These are phyloP conservation scores for Sminthopsis crassicaudata DNA, from an alignment of 2,113 vertebrate species.

Conservation along the genomic window DNA sequence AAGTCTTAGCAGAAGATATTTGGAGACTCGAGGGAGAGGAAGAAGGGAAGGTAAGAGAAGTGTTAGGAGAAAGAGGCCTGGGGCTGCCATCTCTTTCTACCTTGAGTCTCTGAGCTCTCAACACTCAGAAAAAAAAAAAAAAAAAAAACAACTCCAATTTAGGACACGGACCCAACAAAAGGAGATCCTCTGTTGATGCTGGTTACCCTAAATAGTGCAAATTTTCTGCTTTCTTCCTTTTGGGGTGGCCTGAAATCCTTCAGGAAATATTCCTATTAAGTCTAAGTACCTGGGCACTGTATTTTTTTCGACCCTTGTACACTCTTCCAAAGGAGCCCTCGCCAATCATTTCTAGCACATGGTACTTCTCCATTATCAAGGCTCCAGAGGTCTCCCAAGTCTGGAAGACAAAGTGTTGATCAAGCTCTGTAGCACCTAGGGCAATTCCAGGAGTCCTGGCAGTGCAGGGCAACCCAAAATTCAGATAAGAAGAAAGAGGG, in stretches of 20 bases:
- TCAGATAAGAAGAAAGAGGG: background rate
- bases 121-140: background rate
- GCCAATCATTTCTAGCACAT: slow-evolving; percentile 92
- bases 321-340: slow-evolving; percentile 96
- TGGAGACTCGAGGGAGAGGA: slow-evolving; percentile 19
- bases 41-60: background rate
- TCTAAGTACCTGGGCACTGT: slow-evolving; percentile 89
- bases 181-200: background rate
- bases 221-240: background rate
- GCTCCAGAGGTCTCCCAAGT: slow-evolving; percentile 33
- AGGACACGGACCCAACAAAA: background rate
- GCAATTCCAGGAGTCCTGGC: slow-evolving; percentile 41
- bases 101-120: background rate
- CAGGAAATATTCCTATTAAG: background rate
- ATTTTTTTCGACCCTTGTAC: slow-evolving; percentile 92
- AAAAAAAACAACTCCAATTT: no score
- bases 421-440: slow-evolving; percentile 24
- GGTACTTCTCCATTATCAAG: slow-evolving; percentile 90
- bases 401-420: slow-evolving; percentile 8
- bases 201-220: background rate
- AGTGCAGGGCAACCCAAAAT: background rate
- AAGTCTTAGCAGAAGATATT: slow-evolving; percentile 11
- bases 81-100: background rate
- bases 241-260: slow-evolving; percentile 8
- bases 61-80: background rate